Evolutionary conservation across 2,113 vertebrate species (phyloP), one percentile per base, ranked within the genome.

Genomic region (Lota lota): DNA sequence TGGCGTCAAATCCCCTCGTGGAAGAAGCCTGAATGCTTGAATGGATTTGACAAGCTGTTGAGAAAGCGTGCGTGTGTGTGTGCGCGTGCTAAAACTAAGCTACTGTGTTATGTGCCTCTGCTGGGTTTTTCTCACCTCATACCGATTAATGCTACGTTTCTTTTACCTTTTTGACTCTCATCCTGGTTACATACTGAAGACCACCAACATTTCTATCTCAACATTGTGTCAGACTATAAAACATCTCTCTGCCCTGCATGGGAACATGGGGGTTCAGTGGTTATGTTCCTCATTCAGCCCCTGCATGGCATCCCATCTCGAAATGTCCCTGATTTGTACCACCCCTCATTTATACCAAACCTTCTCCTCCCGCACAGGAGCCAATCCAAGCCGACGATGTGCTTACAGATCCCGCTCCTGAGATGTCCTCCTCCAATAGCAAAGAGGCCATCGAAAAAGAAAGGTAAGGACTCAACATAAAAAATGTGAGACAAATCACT

Each of bases 361-460:
- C 51, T 53, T 53, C 66, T 22, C 51, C 50, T 63, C 19, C 60
- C 63, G 22, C 85, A 80, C 76, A 92, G 85, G 80, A 91, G 72
- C 83, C 83, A 1, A 85, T 85, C 17, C 63, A 76, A 17, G 76
- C 73, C 50, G 90, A 93, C 5, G 90, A 92, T 64, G 80, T 69
- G 0, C 85, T 91, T 56, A 88, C 90, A 53, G 89, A 92, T 75
- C 79, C 90, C 36, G 22, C 74, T 72, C 83, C 90, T 50, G 87
- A 88, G 72, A 83, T 82, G 56, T 79, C 88, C 33, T 81, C 84
- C 4, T 75, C 85, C 79, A 92, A 90, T 64, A 89, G 84, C 85
- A 93, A 92, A 82, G 91, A 92, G 76, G 78, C 79, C 17, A 36
- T 90, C 70, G 78, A 89, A 63, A 87, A 90, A 59, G 91, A 90